Evolutionary conservation across 2,888 invertebrate species (phyloP).

Genomic region (Acrobasis suavella): DNA sequence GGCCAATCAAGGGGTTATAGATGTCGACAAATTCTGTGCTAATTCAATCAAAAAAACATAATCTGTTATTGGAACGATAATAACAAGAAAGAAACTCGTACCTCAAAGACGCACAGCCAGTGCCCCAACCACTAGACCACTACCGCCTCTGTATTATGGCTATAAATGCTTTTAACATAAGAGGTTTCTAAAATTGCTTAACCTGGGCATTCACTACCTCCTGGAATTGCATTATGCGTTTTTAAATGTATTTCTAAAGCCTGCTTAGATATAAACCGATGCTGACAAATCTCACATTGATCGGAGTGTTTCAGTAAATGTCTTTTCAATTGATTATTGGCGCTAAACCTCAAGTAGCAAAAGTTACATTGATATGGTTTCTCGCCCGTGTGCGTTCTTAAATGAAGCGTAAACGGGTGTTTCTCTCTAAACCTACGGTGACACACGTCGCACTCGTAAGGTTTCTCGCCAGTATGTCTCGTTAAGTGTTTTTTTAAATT

Average conservation of each 20-base stretch:
- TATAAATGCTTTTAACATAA: no score
- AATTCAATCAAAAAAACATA: no score
- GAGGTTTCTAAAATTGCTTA: no score
- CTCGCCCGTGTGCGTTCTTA: conserved; percentile 17
- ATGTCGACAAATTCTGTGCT: no score
- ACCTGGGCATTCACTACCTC: not conserved
- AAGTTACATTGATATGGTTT: conserved; percentile 18
- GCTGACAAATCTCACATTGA: conserved; percentile 18
- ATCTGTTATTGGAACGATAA: no score
- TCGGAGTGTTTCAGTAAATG: conserved; percentile 4
- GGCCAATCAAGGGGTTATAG: no score
- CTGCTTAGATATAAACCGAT: conserved; percentile 9
- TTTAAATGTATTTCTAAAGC: conserved; percentile 9
- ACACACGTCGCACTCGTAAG: conserved; percentile 11
- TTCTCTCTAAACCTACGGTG: conserved; percentile 14
- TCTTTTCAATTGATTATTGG: conserved; percentile 10
- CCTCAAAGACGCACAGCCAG: no score
- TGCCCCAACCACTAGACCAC: no score
- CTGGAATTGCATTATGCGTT: not conserved
- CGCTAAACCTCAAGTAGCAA: conserved; percentile 13
- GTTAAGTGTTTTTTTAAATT: conserved; percentile 20
- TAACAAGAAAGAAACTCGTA: no score
- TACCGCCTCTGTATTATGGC: no score
- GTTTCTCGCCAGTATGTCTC: conserved; percentile 8
- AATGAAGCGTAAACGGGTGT: conserved; percentile 16